Percentiles rank a stretch among this genome's conserved stretches.
phyloP scores from a whole-genome alignment of 2,888 invertebrate genomes.

The Phoronis australis region DNA sequence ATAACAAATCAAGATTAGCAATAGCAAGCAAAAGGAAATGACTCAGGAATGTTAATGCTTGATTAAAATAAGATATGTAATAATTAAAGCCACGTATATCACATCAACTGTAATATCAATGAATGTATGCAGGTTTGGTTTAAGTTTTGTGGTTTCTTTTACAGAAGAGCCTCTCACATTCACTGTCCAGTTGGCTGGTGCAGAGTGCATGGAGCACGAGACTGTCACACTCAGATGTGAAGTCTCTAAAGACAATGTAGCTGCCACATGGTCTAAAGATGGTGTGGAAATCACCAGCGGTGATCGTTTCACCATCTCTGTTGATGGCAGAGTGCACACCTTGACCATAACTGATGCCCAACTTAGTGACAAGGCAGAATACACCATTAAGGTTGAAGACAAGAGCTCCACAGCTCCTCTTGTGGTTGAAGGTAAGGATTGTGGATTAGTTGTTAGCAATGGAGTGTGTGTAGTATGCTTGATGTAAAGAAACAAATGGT shows the following conservation, averaged over 20 bases:
- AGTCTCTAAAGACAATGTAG: conserved; percentile 89
- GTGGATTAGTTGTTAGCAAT: no score
- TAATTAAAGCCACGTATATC: no score
- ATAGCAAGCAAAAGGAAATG: no score
- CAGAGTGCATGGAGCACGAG: conserved; percentile 27
- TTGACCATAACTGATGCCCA: conserved; percentile 34
- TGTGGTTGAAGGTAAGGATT: conserved; percentile 87
- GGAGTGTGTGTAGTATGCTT: conserved; percentile 1
- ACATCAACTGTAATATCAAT: no score
- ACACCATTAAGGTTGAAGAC: conserved; percentile 35
- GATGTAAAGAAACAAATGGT: not conserved
- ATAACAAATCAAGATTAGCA: no score
- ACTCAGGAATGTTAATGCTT: no score
- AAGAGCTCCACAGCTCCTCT: conserved; percentile 62
- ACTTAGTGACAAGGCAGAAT: conserved; percentile 31
- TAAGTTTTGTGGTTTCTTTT: no score
- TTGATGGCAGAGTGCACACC: conserved; percentile 30
- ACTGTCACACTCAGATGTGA: conserved; percentile 80
- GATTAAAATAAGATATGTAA: no score
- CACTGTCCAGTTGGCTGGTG: conserved; percentile 23
- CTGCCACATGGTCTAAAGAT: conserved; percentile 88
- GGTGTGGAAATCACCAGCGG: conserved; percentile 72
- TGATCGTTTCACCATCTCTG: conserved; percentile 59
- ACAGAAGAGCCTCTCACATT: conserved; percentile 33
- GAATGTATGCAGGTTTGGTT: no score